These are phyloP conservation scores for Ethmia dodecea DNA, from an alignment of 2,888 invertebrate genomes.

Conservation along the genomic window DNA sequence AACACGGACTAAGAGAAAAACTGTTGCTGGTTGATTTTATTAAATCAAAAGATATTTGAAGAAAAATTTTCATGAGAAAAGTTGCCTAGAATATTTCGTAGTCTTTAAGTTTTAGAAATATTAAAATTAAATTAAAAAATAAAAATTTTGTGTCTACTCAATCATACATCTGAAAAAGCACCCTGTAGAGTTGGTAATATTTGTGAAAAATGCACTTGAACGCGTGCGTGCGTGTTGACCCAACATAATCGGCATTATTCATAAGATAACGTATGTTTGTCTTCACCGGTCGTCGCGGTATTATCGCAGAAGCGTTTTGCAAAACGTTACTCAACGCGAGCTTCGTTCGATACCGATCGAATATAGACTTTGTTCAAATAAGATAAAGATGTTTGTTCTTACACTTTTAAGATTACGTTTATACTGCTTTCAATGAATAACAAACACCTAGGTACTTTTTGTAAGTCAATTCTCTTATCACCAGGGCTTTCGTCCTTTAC, in stretches of 20 bases:
- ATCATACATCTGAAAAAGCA: conserved; percentile 32
- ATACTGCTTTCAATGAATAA: neutral
- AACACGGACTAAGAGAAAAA: no score
- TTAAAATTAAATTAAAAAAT: no score
- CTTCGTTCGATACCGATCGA: conserved; percentile 34
- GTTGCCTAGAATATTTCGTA: no score
- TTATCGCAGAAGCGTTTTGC: conserved; percentile 69
- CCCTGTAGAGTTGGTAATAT: conserved; percentile 54
- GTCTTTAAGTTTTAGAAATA: no score
- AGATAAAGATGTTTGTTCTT: conserved; percentile 36
- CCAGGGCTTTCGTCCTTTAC: no score
- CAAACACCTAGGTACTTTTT: no score
- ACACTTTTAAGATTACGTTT: neutral
- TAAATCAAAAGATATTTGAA: no score
- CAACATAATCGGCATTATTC: conserved; percentile 76
- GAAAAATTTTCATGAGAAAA: no score
- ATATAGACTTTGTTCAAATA: conserved; percentile 33
- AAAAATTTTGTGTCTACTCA: no score
- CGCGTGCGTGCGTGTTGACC: conserved; percentile 63
- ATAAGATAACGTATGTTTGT: conserved; percentile 75
- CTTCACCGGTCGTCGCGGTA: conserved; percentile 64
- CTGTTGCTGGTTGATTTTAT: no score
- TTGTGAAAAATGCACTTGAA: conserved; percentile 65
- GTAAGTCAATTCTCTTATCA: no score
- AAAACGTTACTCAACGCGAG: conserved; percentile 60